Evolutionary conservation across 1,140 invertebrate genomes (phyloP), one percentile per base, ranked within the genome.

Genomic region (Antheraea mylitta): DNA sequence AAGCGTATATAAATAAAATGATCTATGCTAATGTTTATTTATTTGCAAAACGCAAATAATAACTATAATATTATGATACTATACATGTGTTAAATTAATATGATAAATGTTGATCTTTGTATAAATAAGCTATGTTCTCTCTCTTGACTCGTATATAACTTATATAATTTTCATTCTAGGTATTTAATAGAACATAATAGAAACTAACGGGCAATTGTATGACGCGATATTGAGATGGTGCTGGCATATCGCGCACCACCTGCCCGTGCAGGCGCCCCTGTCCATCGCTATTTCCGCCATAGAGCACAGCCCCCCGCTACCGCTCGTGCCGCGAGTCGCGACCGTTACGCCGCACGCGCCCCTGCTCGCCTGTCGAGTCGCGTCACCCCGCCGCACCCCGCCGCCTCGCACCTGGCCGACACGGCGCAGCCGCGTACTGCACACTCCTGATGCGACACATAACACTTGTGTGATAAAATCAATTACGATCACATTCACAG

Each of bases 201-300:
- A 77, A 82, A 85, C 87, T 85, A 87, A 85, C 83, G 81, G 86
- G 72, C 84, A 89, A 90, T 89, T 85, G 87, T 89, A 53, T 53
- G 45, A 53, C 5, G 81, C 77, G 86, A 89, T 83, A 87, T 88
- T 88, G 81, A 85, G 81, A 77, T 78, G 74, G 68, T 72, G 76
- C 69, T 74, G 74, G 81, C 71, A 79, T 77, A 79, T 77, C 73
- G 74, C 77, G 79, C 82, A 87, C 81, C 89, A 90, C 87, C 89
- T 89, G 89, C 87, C 75, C 78, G 75, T 80, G 81, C 83, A 85
- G 84, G 45, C 45, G 45, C 89, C 89, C 89, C 89, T 89, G 87
- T 87, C 89, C 87, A 89, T 90, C 86, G 87, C 80, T 89, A 91
- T 91, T 91, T 91, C 89, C 89, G 89, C 89, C 87, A 91, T 88